Evolutionary conservation across 2,113 vertebrate species (phyloP).

Genomic region (Trichechus manatus): DNA sequence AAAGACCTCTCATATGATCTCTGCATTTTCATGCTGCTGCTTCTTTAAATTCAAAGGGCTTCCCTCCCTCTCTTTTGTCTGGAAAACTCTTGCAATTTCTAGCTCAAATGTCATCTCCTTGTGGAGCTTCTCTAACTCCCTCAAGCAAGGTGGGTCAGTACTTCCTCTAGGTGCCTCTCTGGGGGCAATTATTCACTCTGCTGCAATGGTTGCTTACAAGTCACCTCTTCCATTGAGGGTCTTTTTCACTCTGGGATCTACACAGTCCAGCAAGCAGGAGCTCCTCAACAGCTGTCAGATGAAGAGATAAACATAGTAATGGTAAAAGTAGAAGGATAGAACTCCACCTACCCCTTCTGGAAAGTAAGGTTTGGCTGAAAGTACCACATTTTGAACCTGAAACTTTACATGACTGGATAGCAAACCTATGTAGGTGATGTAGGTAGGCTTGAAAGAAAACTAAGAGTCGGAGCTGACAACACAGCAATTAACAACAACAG

Average conservation of each 20-base stretch:
- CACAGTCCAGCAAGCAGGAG: background rate
- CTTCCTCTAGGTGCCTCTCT: background rate
- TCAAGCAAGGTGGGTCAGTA: background rate
- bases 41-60: background rate
- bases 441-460: background rate
- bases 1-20: background rate
- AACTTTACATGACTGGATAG: background rate
- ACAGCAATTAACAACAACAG: too few relatives aligned
- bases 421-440: background rate
- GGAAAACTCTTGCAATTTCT: background rate
- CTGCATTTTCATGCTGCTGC: background rate
- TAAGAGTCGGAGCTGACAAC: too few relatives aligned
- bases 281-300: background rate
- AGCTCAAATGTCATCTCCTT: background rate
- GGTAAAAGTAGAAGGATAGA: background rate
- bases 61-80: background rate
- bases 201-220: background rate
- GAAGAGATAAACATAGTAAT: background rate
- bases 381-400: background rate
- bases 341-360: background rate
- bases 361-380: background rate
- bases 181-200: background rate
- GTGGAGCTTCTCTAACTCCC: background rate
- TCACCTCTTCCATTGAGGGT: background rate
- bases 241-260: background rate